Base-by-base conservation (phyloP, 2,797 vertebrate species). In the Adrianichthys oophorus region DNA sequence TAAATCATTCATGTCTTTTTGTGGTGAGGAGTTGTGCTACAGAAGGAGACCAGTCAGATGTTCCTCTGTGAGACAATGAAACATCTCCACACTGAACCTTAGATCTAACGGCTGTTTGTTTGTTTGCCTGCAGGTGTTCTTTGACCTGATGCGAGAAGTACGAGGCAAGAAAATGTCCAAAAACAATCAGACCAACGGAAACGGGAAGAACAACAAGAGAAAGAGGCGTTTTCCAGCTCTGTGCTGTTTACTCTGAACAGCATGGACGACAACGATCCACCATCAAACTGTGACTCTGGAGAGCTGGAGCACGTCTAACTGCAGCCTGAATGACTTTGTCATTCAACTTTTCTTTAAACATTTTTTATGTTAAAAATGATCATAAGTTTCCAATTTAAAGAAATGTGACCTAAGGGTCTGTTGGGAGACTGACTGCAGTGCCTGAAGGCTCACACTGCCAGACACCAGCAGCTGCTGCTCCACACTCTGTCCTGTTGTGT, bases 151-250 rank as follows among this genome's bases (percentile, higher is more conserved):
- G 98, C 94, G 97, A 68, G 97, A 98, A 87, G 93, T 99, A 65
- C 91, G 96, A 84, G 92, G 96, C 70, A 99, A 98, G 91, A 99
- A 99, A 90, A 94, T 98, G 94, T 93, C 95, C 1, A 97, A 99
- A 92, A 98, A 98, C 89, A 98, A 98, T 88, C 96, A 98, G 90
- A 99, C 96, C 90, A 99, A 98, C 12, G 96, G 96, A 60, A 98
- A 98, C 91, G 97, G 96, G 79, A 98, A 96, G 85, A 93, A 94
- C 87, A 97, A 97, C 91, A 98, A 91, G 77, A 92, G 90, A 70
- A 99, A 98, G 94, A 98, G 97, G 84, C 96, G 95, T 85, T 94
- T 98, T 88, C 96, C 92, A 89, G 95, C 97, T 79, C 90, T 96
- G 72, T 99, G 98, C 79, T 98, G 97, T 92, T 94, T 99, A 90